A percentile compares a stretch with the other conserved stretches of the same genome.
These are phyloP conservation scores for Pectinophora gossypiella DNA, from an alignment of 1,140 invertebrate species.

Conservation along the genomic window DNA sequence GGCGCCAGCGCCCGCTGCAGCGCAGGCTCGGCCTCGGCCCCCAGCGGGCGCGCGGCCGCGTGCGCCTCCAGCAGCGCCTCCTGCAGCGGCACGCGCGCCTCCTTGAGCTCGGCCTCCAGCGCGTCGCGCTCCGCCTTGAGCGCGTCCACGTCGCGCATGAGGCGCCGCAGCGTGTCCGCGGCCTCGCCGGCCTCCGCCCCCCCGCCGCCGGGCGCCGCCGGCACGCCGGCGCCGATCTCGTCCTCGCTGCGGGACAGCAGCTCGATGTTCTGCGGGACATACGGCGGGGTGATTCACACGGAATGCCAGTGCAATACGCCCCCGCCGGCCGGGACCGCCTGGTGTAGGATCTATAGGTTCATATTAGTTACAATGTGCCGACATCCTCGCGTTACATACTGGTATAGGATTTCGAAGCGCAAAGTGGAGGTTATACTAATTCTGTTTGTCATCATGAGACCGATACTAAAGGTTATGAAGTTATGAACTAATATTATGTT, in stretches of 20 bases:
- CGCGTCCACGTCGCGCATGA: constrained; percentile 81
- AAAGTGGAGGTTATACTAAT: too few species aligned
- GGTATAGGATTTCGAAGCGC: too few species aligned
- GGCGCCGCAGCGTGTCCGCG: constrained; percentile 77
- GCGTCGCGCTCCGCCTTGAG: too few species aligned
- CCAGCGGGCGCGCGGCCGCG: constrained; percentile 77
- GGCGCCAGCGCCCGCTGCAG: constrained; percentile 84
- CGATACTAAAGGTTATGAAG: too few species aligned
- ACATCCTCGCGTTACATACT: too few species aligned
- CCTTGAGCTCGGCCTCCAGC: too few species aligned
- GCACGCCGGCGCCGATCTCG: constrained; percentile 80
- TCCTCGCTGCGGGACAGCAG: constrained; percentile 86
- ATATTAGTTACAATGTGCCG: not conserved
- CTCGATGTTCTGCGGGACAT: constrained; percentile 80
- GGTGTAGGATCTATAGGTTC: not conserved
- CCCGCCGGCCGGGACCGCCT: not conserved
- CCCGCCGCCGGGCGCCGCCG: constrained; percentile 76
- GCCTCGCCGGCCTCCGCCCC: constrained; percentile 76
- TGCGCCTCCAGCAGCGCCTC: constrained; percentile 81
- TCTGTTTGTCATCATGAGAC: too few species aligned
- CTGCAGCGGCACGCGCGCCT: constrained; percentile 87
- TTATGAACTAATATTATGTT: too few species aligned
- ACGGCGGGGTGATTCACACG: too few species aligned
- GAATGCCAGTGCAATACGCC: not conserved
- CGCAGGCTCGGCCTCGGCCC: constrained; percentile 61